Conservation (phyloP, 2,113 vertebrate species). For the Megaceryle maxima region DNA sequence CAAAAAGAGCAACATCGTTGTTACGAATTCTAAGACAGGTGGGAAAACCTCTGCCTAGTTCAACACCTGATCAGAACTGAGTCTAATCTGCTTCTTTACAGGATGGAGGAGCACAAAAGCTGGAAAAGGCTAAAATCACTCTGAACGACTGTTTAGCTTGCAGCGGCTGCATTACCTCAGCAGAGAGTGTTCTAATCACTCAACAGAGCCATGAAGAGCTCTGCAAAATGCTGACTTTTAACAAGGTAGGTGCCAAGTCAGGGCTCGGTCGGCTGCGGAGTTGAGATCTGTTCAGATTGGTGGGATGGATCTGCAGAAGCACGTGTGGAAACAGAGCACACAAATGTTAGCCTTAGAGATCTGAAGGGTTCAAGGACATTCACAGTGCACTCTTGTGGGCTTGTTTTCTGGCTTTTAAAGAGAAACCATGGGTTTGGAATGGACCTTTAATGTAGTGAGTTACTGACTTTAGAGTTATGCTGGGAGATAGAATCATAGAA, state of each 20-base stretch:
- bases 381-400: no score
- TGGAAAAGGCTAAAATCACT: constrained; percentile 92
- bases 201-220: constrained; percentile 95
- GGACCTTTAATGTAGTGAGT: not conserved
- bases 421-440: not conserved
- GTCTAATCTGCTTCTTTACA: constrained; percentile 31
- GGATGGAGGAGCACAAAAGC: constrained; percentile 85
- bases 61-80: not conserved
- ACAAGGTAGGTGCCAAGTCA: constrained; percentile 75
- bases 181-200: constrained; percentile 90
- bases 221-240: constrained; percentile 79
- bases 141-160: constrained; percentile 95
- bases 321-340: rapidly evolving
- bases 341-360: no score
- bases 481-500: not conserved
- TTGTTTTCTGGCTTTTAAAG: not conserved
- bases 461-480: not conserved
- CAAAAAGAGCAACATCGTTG: not conserved
- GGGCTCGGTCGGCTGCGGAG: not conserved
- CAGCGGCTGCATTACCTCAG: constrained; percentile 95
- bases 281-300: not conserved
- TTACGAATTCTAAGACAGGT: not conserved
- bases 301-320: not conserved
- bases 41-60: not conserved
- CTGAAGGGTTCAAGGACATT: not conserved